Base-by-base conservation (phyloP, 2,797 vertebrate species). In the Poliocrania exsul region DNA sequence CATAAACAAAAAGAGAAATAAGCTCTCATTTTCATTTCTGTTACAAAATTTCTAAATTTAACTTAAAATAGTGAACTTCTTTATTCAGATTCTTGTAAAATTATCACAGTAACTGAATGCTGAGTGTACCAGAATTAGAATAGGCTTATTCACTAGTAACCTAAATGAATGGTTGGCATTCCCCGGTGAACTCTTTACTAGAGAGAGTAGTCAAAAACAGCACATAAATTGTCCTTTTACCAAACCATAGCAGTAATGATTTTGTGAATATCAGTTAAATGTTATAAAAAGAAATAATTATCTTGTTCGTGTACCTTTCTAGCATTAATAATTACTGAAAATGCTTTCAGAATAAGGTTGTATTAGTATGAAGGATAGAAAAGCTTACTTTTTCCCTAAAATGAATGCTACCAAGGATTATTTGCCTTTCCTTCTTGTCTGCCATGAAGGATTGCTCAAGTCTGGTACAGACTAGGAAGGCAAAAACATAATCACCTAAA, bases 1-100 rank as follows among this genome's bases (percentile, higher is more conserved):
- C 84, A 56, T 70, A 80, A 94, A 81, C 15, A 56, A 44, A 13
- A 69, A 82, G 38, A 85, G 18, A 90, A 79, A 16, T 44, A 84
- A 35, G 20, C 25, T 77, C n/a, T 91, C n/a, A 10, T 51, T 96
- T 97, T 87, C 33, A 81, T 87, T 88, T 80, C 56, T 88, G 20
- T 44, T 81, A 42, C 35, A 47, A 85, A 44, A 61, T 92, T 40
- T 79, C 81, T 31, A 82, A 67, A 78, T 96, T 93, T 95, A 56
- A 88, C 73, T 93, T 94, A 70, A 9, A 62, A 50, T 65, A 81
- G 31, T 78, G 40, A 92, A 91, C 38, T 4, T 78, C 31, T 51
- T 96, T 42, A 90, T 93, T 96, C 67, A 91, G 73, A n/a, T 78
- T 92, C 31, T 93, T 93, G 35, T 80, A 83, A 72, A 93, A 87